phyloP scores from a whole-genome alignment of 2,113 vertebrate species.

The Tachycineta bicolor region DNA sequence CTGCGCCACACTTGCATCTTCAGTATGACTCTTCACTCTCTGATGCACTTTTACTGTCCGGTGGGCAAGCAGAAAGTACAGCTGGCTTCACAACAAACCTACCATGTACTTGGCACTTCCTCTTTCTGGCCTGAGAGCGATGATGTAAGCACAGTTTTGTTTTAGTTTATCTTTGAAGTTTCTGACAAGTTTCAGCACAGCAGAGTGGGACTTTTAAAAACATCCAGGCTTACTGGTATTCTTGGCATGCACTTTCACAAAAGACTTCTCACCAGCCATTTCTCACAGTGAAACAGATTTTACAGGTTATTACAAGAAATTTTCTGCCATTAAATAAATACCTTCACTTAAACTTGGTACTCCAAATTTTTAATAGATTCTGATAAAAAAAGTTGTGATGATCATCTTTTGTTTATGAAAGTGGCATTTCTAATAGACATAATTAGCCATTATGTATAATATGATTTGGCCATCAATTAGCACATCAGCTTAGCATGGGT shows the following conservation, averaged over 20 bases:
- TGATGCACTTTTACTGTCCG: background rate
- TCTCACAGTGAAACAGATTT: background rate
- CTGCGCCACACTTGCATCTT: background rate
- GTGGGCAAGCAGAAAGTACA: background rate
- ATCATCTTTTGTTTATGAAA: background rate
- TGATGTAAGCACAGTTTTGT: background rate
- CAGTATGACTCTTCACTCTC: background rate
- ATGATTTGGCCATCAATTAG: background rate
- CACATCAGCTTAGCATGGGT: background rate
- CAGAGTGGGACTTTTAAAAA: background rate
- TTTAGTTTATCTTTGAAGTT: background rate
- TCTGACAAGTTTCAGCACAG: background rate
- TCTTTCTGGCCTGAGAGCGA: background rate
- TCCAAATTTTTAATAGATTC: background rate
- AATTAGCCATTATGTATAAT: too few relatives aligned
- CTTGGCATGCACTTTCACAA: background rate
- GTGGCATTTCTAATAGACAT: background rate
- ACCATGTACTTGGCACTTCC: rapidly evolving
- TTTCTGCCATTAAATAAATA: background rate
- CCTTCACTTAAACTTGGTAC: background rate
- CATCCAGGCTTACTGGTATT: background rate
- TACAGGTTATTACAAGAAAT: background rate
- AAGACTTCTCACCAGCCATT: background rate
- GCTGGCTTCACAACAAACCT: background rate
- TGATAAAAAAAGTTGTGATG: background rate